phyloP scores from a whole-genome alignment of 64 coral and sea anemone species.

The Montipora capricornis region DNA sequence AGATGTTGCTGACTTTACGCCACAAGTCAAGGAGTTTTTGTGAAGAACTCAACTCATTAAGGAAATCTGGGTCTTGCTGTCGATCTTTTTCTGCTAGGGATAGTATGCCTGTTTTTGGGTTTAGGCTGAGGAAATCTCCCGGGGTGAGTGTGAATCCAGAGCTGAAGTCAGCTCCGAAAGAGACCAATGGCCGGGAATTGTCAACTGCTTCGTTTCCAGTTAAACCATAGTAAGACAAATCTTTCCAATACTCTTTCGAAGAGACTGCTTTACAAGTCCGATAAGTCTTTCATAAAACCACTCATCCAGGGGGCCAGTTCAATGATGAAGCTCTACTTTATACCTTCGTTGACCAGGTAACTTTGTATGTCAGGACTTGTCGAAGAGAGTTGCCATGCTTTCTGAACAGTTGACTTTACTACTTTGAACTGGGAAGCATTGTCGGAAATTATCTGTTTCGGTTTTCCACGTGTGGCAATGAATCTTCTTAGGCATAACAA shows the following conservation, averaged over 20 bases:
- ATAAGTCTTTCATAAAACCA: slow-evolving; percentile 8
- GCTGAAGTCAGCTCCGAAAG: slow-evolving; percentile 24
- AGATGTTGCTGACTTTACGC: slow-evolving; percentile 48
- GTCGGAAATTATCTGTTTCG: slow-evolving; percentile 58
- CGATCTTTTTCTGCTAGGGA: slow-evolving; percentile 4
- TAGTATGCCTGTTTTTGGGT: slow-evolving; percentile 33
- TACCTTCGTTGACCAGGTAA: slow-evolving; percentile 28
- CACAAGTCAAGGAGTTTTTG: slow-evolving; percentile 36
- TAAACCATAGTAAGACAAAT: background rate
- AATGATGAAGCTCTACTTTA: slow-evolving; percentile 38
- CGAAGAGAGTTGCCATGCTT: slow-evolving; percentile 25
- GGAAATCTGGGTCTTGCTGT: slow-evolving; percentile 54
- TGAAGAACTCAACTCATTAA: slow-evolving; percentile 1
- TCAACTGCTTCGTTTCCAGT: slow-evolving; percentile 40
- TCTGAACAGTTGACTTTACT: slow-evolving; percentile 34
- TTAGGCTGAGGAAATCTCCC: slow-evolving; percentile 41
- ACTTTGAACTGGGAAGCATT: slow-evolving; percentile 60
- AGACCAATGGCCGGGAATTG: slow-evolving; percentile 60
- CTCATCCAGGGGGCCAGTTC: background rate
- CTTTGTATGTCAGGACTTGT: slow-evolving; percentile 20
- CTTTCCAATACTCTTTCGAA: slow-evolving; percentile 27
- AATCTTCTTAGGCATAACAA: slow-evolving; percentile 57
- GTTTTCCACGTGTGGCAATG: slow-evolving; percentile 43
- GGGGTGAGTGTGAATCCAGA: slow-evolving; percentile 54
- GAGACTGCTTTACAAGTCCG: slow-evolving; percentile 32